phyloP scores from a whole-genome alignment of 2,888 invertebrate species.

The Sinotaia quadrata region DNA sequence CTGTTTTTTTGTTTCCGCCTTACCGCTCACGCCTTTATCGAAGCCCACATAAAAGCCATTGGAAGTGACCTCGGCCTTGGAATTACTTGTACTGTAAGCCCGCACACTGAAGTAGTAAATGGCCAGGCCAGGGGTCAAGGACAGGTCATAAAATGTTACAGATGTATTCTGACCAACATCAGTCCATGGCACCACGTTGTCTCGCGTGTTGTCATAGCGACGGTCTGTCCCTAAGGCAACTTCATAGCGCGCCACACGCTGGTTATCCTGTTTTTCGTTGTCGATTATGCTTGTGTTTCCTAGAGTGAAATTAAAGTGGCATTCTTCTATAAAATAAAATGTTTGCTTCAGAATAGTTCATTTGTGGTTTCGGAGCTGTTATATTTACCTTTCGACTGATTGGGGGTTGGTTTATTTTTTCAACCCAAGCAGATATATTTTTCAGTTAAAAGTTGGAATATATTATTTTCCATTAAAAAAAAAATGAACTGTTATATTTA shows the following conservation, averaged over 20 bases:
- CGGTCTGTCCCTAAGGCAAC: slow-evolving; percentile 58
- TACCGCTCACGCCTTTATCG: slow-evolving; percentile 17
- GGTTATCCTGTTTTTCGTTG: slow-evolving; percentile 6
- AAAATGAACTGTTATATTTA: no score
- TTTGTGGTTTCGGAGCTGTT: no score
- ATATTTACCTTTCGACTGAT: no score
- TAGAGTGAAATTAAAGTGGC: neutral
- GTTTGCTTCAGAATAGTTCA: no score
- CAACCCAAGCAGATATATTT: no score
- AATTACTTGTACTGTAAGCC: slow-evolving; percentile 52
- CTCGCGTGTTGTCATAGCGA: slow-evolving; percentile 46
- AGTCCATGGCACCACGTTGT: slow-evolving; percentile 52
- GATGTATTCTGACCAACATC: slow-evolving; percentile 54
- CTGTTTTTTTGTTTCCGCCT: no score
- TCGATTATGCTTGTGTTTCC: slow-evolving; percentile 10
- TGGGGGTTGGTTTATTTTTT: no score
- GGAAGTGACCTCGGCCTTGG: slow-evolving; percentile 51
- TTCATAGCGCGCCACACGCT: slow-evolving; percentile 42
- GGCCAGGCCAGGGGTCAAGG: slow-evolving; percentile 44
- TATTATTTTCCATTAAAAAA: no score
- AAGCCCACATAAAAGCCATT: slow-evolving; percentile 56
- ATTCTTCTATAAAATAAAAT: no score
- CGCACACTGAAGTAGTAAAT: slow-evolving; percentile 58
- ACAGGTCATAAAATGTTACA: slow-evolving; percentile 48
- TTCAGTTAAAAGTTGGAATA: no score